Evolutionary conservation across 1,140 invertebrate genomes (phyloP).

Genomic region (Armadillidium nasatum): DNA sequence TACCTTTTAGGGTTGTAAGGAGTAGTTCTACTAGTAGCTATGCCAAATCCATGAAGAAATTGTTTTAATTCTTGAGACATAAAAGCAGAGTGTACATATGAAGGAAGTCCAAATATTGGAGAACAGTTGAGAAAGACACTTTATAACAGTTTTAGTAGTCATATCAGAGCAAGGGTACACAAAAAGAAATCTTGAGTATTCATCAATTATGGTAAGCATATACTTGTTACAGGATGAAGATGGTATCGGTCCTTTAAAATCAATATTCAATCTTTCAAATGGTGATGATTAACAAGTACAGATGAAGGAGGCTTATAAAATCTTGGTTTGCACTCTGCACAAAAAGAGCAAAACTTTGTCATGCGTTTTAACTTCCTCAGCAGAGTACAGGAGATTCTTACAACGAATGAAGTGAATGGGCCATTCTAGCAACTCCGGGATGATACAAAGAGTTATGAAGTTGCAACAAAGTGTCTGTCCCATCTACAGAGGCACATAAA

Average conservation of each 20-base stretch:
- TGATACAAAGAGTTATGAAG: constrained; percentile 29
- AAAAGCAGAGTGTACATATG: constrained; percentile 29
- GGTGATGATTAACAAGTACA: background rate
- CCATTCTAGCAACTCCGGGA: constrained; percentile 28
- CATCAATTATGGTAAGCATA: too few relatives aligned
- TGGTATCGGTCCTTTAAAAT: background rate
- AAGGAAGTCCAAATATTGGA: too few relatives aligned
- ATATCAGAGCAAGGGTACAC: too few relatives aligned
- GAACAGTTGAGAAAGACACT: too few relatives aligned
- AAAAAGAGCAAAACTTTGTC: background rate
- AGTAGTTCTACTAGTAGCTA: constrained; percentile 23
- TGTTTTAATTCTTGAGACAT: constrained; percentile 10
- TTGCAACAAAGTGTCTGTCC: too few relatives aligned
- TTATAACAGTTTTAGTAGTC: too few relatives aligned
- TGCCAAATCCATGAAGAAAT: background rate
- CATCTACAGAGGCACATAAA: too few relatives aligned
- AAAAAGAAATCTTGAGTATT: too few relatives aligned
- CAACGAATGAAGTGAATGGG: constrained; percentile 17
- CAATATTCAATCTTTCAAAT: background rate
- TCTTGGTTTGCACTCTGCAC: background rate
- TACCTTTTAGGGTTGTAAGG: too few relatives aligned
- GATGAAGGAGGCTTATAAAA: too few relatives aligned
- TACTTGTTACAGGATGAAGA: background rate
- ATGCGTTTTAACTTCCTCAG: constrained; percentile 29
- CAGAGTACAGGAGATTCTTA: constrained; percentile 21